Percentiles rank a stretch among this genome's conserved stretches.
Conservation (phyloP, 2,888 invertebrate genomes). For the Hybos culiciformis region DNA sequence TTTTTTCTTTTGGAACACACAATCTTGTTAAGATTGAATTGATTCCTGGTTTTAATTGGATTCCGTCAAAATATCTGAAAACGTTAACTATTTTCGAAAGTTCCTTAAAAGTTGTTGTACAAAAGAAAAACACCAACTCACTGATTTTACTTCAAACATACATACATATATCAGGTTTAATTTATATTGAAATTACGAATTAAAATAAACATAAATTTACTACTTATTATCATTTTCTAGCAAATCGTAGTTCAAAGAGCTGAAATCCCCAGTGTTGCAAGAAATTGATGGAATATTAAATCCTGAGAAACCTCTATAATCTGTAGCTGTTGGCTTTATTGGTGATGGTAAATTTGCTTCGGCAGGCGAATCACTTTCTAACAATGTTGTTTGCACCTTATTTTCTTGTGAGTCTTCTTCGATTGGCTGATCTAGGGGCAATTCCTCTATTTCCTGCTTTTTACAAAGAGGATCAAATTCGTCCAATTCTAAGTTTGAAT, state of each 20-base stretch:
- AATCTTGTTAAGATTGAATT: too few species aligned
- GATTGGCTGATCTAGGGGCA: neutral
- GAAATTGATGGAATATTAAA: conserved; percentile 51
- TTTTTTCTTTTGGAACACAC: too few species aligned
- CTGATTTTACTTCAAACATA: too few species aligned
- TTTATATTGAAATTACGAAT: too few species aligned
- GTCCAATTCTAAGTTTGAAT: conserved; percentile 28
- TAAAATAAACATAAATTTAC: too few species aligned
- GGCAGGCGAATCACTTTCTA: conserved; percentile 31
- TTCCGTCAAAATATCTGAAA: too few species aligned
- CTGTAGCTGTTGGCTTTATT: conserved; percentile 39
- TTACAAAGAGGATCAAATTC: conserved; percentile 34
- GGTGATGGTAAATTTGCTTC: conserved; percentile 45
- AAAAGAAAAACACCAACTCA: too few species aligned
- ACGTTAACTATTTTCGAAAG: too few species aligned
- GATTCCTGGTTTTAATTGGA: too few species aligned
- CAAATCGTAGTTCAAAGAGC: conserved; percentile 24
- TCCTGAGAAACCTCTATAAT: conserved; percentile 48
- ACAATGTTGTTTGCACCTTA: conserved; percentile 23
- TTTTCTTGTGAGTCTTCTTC: conserved; percentile 10
- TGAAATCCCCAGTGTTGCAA: conserved; percentile 47
- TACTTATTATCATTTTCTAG: neutral
- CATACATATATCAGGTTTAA: too few species aligned
- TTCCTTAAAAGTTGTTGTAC: too few species aligned
- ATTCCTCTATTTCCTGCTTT: conserved; percentile 3